Evolutionary conservation across 1,140 invertebrate genomes (phyloP).

Genomic region (Aphidius ervi): DNA sequence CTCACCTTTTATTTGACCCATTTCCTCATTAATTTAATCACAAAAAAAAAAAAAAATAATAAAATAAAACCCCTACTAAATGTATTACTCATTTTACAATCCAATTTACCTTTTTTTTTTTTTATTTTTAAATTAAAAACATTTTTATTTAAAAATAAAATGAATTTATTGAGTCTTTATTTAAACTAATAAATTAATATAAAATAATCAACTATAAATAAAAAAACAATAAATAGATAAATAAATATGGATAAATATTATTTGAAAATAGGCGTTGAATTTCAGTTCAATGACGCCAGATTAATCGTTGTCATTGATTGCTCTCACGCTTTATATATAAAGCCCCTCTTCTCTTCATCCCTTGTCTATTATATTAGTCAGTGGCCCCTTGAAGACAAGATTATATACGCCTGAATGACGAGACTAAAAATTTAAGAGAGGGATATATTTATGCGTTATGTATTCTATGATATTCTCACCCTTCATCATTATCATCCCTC

Average conservation of each 20-base stretch:
- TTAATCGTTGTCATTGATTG: conserved; percentile 41
- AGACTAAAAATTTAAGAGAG: conserved; percentile 13
- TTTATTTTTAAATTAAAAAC: background rate
- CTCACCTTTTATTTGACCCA: background rate
- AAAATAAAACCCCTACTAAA: background rate
- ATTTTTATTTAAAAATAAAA: background rate
- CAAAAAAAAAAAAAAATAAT: too few species aligned
- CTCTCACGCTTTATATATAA: conserved; percentile 27
- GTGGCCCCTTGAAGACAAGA: conserved; percentile 34
- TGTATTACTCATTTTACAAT: background rate
- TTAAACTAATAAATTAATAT: background rate
- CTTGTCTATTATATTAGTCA: conserved; percentile 5
- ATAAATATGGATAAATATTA: background rate
- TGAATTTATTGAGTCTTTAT: background rate
- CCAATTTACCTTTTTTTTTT: conserved; percentile 1
- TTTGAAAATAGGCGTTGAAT: conserved; percentile 1
- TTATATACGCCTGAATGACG: conserved; percentile 40
- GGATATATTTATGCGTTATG: conserved; percentile 18
- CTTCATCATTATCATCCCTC: background rate
- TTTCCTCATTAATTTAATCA: background rate
- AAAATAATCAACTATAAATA: too few species aligned
- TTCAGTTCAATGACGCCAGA: conserved; percentile 19
- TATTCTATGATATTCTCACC: conserved; percentile 5
- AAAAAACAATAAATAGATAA: too few species aligned
- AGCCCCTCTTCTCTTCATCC: conserved; percentile 3